Evolutionary conservation across 2,888 invertebrate species (phyloP).

Genomic region (Dioctria rufipes): DNA sequence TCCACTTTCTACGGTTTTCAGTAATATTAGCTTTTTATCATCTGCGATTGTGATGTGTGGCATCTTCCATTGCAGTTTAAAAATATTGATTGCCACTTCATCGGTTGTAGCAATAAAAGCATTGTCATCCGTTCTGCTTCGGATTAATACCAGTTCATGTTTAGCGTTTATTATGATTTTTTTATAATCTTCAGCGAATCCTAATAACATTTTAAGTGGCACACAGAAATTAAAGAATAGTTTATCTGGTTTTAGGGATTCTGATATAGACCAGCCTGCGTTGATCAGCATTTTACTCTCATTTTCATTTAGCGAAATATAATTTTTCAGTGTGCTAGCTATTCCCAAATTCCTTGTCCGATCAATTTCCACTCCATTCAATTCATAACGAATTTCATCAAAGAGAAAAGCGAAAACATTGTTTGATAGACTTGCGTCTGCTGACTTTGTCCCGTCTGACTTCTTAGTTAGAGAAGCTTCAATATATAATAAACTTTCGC

Average conservation of each 20-base stretch:
- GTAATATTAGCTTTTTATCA: conserved; percentile 27
- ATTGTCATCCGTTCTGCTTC: conserved; percentile 54
- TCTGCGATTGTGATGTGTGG: conserved; percentile 55
- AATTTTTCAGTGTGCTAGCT: conserved; percentile 65
- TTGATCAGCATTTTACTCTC: conserved; percentile 57
- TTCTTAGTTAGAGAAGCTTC: conserved; percentile 59
- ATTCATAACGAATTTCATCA: conserved; percentile 66
- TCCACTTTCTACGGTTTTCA: conserved; percentile 30
- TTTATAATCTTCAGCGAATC: conserved; percentile 67
- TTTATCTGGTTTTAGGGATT: conserved; percentile 12
- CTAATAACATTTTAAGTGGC: conserved; percentile 65
- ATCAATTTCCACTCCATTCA: conserved; percentile 66
- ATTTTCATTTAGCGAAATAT: conserved; percentile 61
- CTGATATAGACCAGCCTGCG: conserved; percentile 58
- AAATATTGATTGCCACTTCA: conserved; percentile 52
- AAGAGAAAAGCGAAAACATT: conserved; percentile 63
- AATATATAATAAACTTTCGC: conserved; percentile 61
- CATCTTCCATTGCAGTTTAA: conserved; percentile 61
- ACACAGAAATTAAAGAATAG: conserved; percentile 64
- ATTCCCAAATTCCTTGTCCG: conserved; percentile 63
- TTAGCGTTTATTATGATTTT: conserved; percentile 66
- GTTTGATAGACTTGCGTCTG: neutral
- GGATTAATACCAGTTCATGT: conserved; percentile 64
- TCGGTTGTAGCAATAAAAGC: conserved; percentile 25
- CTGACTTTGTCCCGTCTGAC: conserved; percentile 34